Evolutionary conservation across 2,888 invertebrate species (phyloP), one percentile per base, ranked within the genome.

Genomic region (Diplazon laetatorius): DNA sequence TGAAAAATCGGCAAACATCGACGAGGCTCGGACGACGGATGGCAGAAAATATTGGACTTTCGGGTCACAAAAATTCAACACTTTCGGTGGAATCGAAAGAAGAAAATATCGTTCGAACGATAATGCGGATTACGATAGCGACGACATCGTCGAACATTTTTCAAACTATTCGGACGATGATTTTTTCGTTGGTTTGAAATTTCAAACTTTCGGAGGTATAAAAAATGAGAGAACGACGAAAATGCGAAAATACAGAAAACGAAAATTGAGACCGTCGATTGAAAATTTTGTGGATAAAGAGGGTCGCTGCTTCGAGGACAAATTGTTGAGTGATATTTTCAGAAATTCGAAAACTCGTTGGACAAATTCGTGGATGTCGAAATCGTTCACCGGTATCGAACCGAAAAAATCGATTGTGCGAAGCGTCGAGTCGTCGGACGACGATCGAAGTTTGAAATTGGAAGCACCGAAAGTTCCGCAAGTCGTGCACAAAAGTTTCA

Each of bases 401-500:
- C 18, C 42, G 5, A 63, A 65, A 16, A 71, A 42, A 16, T 60
- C 46, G 1, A 50, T 5, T 0, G 3, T 39, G 10, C 16, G 12
- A 1, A 73, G 44, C 16, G 44, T 55, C 10, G n/a, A 10, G 9
- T 59, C 55, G 4, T 50, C 25, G 16, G 79, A 72, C 39, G 81
- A 82, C 5, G 72, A 78, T 46, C 73, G 83, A 5, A 82, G 74
- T 90, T 90, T 93, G 90, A 93, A 92, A 91, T 91, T 93, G 89
- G 92, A 92, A 89, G 93, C 93, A 87, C 93, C 93, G 65, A 87
- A 90, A 85, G 90, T 91, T 73, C 93, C 93, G 39, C 92, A 93
- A 89, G 92, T 93, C 78, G 92, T 93, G n/a, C 93, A 93, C 87
- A 92, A 92, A 73, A 91, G 92, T 77, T 93, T 93, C 87, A 92